Conservation (phyloP, 1,140 invertebrate species). For the Mactra quadrangularis region DNA sequence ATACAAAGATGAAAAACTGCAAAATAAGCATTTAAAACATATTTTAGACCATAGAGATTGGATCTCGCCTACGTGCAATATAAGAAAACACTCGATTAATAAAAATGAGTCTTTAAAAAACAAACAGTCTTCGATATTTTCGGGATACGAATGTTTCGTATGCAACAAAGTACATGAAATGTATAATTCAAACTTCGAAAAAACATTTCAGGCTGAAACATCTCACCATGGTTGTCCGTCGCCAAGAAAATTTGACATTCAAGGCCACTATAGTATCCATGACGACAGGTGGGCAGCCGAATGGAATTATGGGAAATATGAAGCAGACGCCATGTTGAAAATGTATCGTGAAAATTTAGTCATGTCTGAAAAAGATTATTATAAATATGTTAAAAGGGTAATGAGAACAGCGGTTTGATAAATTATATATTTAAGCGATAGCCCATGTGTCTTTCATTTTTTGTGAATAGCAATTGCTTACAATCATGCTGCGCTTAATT, state of each 20-base stretch:
- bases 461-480: no score
- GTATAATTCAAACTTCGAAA: constrained; percentile 43
- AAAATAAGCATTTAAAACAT: constrained; percentile 82
- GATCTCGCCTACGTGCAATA: constrained; percentile 51
- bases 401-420: no score
- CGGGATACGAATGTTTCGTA: constrained; percentile 88
- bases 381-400: constrained; percentile 17
- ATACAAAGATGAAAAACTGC: constrained; percentile 85
- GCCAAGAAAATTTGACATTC: constrained; percentile 83
- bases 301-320: constrained; percentile 48
- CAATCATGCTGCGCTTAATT: no score
- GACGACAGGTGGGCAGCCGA: constrained; percentile 17
- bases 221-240: constrained; percentile 85
- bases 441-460: no score
- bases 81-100: constrained; percentile 65
- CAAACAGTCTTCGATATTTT: constrained; percentile 82
- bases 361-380: constrained; percentile 29
- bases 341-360: not conserved
- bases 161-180: constrained; percentile 83
- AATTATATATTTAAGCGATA: no score
- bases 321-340: constrained; percentile 11
- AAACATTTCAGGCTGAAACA: constrained; percentile 16
- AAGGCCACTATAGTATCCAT: constrained; percentile 58
- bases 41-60: constrained; percentile 83
- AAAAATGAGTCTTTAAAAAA: constrained; percentile 68